Evolutionary conservation across 2,113 vertebrate genomes (phyloP).

Genomic region (Malurus elegans): DNA sequence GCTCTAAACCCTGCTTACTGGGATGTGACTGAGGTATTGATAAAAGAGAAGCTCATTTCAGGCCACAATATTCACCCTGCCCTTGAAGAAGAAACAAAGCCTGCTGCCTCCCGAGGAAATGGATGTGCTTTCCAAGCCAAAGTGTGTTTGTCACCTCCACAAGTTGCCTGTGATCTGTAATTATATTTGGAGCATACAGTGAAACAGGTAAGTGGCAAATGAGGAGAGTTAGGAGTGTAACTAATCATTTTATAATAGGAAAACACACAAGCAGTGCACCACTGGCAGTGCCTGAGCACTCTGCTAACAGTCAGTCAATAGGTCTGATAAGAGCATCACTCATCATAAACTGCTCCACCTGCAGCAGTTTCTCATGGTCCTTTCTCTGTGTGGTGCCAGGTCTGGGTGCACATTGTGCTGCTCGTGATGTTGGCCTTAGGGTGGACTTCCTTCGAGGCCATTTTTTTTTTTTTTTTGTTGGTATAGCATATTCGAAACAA

Average conservation of each 20-base stretch:
- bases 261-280: background rate
- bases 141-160: background rate
- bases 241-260: background rate
- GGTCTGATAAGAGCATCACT: background rate
- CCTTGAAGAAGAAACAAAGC: background rate
- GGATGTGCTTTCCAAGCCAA: background rate
- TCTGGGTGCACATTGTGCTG: background rate
- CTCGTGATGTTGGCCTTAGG: background rate
- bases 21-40: constrained; percentile 8
- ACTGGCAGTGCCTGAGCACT: background rate
- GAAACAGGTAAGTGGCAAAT: constrained; percentile 1
- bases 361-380: background rate
- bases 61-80: constrained; percentile 2
- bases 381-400: background rate
- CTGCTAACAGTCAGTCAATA: background rate
- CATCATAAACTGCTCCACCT: background rate
- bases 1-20: constrained; percentile 7
- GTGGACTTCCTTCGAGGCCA: background rate
- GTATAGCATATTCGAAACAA: background rate
- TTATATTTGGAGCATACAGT: background rate
- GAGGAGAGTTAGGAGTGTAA: constrained; percentile 6
- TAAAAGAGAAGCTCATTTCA: constrained; percentile 20
- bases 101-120: background rate
- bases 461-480: background rate
- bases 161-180: background rate